Evolutionary conservation across 2,888 invertebrate species (phyloP).

Genomic region (Heliothis peltigera): DNA sequence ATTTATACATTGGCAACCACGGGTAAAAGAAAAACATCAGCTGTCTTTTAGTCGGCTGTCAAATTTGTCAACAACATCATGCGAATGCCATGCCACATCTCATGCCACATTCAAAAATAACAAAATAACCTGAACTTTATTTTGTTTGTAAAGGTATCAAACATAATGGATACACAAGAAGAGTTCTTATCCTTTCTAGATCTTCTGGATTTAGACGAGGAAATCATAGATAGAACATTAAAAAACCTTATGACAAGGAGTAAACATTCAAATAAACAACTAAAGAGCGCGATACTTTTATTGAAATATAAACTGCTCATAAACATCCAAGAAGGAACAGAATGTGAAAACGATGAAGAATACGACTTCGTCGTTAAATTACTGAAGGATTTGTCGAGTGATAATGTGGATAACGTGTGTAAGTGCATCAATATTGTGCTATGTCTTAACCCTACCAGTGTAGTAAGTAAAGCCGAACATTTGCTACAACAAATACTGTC

Average conservation of each 20-base stretch:
- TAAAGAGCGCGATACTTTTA: slow-evolving; percentile 74
- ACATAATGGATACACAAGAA: slow-evolving; percentile 61
- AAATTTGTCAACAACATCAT: neutral
- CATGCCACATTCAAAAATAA: neutral
- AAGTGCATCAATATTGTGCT: slow-evolving; percentile 76
- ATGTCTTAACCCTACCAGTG: slow-evolving; percentile 69
- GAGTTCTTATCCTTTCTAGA: slow-evolving; percentile 79
- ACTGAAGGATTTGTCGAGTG: slow-evolving; percentile 65
- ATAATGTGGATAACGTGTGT: slow-evolving; percentile 75
- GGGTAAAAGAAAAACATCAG: neutral
- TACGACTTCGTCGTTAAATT: slow-evolving; percentile 77
- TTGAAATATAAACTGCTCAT: slow-evolving; percentile 84
- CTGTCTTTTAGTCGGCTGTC: slow-evolving; percentile 1
- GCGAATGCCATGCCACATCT: neutral
- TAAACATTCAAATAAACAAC: slow-evolving; percentile 71
- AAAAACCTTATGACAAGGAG: slow-evolving; percentile 74
- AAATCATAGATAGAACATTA: slow-evolving; percentile 78
- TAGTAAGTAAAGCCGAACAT: slow-evolving; percentile 82
- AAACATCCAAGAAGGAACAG: slow-evolving; percentile 77
- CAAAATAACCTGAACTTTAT: slow-evolving; percentile 9
- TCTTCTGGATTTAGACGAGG: slow-evolving; percentile 84
- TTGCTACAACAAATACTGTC: slow-evolving; percentile 82
- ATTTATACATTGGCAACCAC: neutral
- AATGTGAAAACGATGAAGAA: slow-evolving; percentile 81
- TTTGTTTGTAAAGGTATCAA: neutral